Evolutionary conservation across 2,888 invertebrate genomes (phyloP).

Genomic region (Limnephilus lunatus): DNA sequence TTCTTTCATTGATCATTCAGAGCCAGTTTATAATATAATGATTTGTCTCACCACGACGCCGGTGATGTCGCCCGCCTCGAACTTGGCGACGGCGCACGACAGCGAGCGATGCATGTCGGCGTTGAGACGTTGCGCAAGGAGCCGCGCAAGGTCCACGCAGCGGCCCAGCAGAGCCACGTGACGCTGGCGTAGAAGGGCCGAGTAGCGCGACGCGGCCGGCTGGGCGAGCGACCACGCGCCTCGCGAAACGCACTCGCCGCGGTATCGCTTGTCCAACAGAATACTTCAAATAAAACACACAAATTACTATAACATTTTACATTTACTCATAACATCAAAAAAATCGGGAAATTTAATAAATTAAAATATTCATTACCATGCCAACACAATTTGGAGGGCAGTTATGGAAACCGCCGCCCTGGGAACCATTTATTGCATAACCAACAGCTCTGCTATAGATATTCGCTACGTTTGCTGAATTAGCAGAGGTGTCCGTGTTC

Average conservation of each 20-base stretch:
- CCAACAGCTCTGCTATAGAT: too few relatives aligned
- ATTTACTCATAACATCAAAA: too few relatives aligned
- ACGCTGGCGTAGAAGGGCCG: conserved; percentile 94
- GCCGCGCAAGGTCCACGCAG: conserved; percentile 95
- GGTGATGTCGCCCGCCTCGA: conserved; percentile 97
- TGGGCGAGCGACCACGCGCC: conserved; percentile 91
- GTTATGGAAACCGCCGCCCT: too few relatives aligned
- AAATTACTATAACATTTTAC: too few relatives aligned
- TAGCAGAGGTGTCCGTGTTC: too few relatives aligned
- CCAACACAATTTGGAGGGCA: too few relatives aligned
- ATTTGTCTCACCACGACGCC: conserved; percentile 88
- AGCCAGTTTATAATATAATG: neutral
- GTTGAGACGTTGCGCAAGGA: conserved; percentile 94
- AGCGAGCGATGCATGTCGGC: conserved; percentile 95
- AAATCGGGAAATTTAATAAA: too few relatives aligned
- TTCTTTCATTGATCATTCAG: too few relatives aligned
- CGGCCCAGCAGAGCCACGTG: conserved; percentile 97
- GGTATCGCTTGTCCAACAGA: conserved; percentile 96
- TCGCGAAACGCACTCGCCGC: conserved; percentile 93
- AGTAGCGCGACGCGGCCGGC: conserved; percentile 94
- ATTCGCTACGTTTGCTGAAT: too few relatives aligned
- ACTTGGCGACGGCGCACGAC: conserved; percentile 96
- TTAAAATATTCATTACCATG: too few relatives aligned
- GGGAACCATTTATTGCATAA: too few relatives aligned
- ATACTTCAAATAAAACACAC: conserved; percentile 80